Base-by-base conservation (phyloP, 2,888 invertebrate genomes). In the Callosobruchus maculatus region DNA sequence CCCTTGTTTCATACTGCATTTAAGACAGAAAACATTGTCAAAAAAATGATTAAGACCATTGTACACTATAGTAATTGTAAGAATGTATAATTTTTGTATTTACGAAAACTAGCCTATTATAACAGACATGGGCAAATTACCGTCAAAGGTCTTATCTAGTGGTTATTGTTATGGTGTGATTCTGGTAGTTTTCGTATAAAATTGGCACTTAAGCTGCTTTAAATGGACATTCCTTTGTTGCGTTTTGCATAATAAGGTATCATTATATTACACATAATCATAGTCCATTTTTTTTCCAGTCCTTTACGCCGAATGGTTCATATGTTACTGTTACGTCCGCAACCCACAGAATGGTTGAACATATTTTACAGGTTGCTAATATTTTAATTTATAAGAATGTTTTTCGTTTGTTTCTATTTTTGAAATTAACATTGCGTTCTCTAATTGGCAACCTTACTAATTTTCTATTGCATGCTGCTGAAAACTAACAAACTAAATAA, bases 281-380 rank as follows among this genome's bases (percentile, higher is more conserved):
- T 49, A 1, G 49, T 49, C 49, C 5, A 20, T 68, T 82, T 83
- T 86, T 86, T 88, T 89, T 90, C 84, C 90, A 91, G 91, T 88
- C 90, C 89, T 81, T 89, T 91, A 84, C 89, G 90, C 83, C 89
- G 90, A 85, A 89, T 91, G 89, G 90, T 91, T 86, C 90, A 91
- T 87, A 89, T 90, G 89, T 89, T 91, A 87, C 88, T 91, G 86
- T 88, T 90, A 85, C 88, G 90, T 82, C 89, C 90, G 82, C 88
- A 89, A 86, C 88, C 90, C 82, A 87, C 88, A 82, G 89, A 90
- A 85, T 91, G 90, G 90, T 89, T 90, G 87, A 89, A 86, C 87
- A 89, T 88, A 83, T 88, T 90, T 83, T 88, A 88, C 89, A 91
- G 90, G 90, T 90, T 87, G 82, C 82, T 84, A 83, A 75, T 76